phyloP scores from a whole-genome alignment of 2,113 vertebrate species.

The Panthera uncia region DNA sequence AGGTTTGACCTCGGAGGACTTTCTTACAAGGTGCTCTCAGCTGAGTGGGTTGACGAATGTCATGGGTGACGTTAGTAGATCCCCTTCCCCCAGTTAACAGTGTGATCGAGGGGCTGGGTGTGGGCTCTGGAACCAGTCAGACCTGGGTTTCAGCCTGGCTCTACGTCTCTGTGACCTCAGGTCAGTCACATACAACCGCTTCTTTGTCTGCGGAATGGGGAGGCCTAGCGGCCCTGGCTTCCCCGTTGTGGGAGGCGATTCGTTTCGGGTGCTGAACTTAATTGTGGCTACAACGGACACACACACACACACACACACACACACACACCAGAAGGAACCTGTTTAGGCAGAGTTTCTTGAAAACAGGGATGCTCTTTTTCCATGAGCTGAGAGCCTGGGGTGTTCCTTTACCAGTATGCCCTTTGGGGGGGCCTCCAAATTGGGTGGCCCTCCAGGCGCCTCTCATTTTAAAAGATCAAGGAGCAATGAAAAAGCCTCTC shows the following conservation, averaged over 20 bases:
- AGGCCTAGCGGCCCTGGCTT: neutral
- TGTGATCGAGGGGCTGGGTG: neutral
- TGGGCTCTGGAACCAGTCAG: neutral
- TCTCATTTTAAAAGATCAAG: neutral
- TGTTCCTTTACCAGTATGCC: neutral
- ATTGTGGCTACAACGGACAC: rapidly evolving
- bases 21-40: neutral
- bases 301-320: neutral
- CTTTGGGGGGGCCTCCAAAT: neutral
- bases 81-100: neutral
- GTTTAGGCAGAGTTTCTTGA: neutral
- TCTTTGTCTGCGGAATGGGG: neutral
- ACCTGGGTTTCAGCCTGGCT: neutral
- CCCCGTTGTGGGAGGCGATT: rapidly evolving
- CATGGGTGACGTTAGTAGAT: neutral
- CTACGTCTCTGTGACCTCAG: neutral
- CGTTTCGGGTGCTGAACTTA: rapidly evolving
- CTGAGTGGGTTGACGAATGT: neutral
- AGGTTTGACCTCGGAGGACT: neutral
- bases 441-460: neutral
- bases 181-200: neutral
- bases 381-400: neutral
- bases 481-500: neutral
- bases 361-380: neutral
- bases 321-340: neutral